These are phyloP conservation scores for Arnoldichthys spilopterus DNA, from an alignment of 2,797 vertebrate genomes.

Conservation along the genomic window DNA sequence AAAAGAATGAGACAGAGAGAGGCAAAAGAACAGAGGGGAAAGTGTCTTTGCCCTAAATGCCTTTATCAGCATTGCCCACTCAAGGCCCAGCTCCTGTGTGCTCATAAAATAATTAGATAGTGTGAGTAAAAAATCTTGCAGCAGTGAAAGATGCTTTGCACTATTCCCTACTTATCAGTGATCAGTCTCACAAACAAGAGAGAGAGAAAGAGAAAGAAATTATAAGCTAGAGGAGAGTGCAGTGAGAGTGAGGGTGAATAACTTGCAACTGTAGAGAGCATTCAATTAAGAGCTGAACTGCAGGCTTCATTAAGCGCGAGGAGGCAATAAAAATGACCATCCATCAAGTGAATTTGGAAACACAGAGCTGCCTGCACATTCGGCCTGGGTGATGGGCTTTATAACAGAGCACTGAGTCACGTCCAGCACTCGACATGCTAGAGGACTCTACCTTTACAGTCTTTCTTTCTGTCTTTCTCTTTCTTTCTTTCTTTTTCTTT, in stretches of 20 bases:
- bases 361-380: slow-evolving; percentile 66
- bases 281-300: slow-evolving; percentile 88
- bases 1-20: slow-evolving; percentile 27
- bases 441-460: neutral
- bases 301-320: slow-evolving; percentile 89
- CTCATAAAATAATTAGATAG: slow-evolving; percentile 60
- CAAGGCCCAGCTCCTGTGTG: slow-evolving; percentile 43
- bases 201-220: neutral
- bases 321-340: slow-evolving; percentile 84
- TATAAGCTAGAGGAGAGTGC: slow-evolving; percentile 40
- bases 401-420: slow-evolving; percentile 16
- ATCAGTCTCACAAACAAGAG: slow-evolving; percentile 55
- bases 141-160: slow-evolving; percentile 51
- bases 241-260: slow-evolving; percentile 39
- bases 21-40: slow-evolving; percentile 12
- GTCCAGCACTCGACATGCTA: neutral
- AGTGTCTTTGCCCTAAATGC: slow-evolving; percentile 29
- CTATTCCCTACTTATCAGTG: slow-evolving; percentile 67
- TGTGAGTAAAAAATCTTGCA: slow-evolving; percentile 56
- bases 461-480: neutral
- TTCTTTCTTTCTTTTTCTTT: neutral
- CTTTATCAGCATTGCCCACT: slow-evolving; percentile 43
- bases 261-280: slow-evolving; percentile 78
- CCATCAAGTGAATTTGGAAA: slow-evolving; percentile 77
- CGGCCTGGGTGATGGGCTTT: slow-evolving; percentile 62